Percentiles rank a stretch among this genome's conserved stretches.
These are phyloP conservation scores for Brenthis ino DNA, from an alignment of 2,888 invertebrate genomes.

Conservation along the genomic window DNA sequence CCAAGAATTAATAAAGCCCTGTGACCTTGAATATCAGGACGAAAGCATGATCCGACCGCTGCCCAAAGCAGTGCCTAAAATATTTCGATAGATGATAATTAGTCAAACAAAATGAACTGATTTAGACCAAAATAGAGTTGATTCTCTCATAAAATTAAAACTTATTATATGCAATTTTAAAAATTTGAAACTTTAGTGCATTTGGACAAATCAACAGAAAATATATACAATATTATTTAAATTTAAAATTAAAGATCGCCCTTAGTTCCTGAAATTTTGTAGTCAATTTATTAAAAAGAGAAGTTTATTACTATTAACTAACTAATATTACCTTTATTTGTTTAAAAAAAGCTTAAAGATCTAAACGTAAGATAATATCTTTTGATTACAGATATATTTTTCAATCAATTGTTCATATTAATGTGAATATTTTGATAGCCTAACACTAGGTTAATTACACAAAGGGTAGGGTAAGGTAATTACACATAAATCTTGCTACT, in stretches of 20 bases:
- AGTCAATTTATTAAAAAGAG: constrained; percentile 12
- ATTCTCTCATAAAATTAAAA: constrained; percentile 5
- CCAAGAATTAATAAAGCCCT: constrained; percentile 90
- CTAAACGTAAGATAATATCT: too few relatives aligned
- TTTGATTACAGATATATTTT: too few relatives aligned
- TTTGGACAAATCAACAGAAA: neutral
- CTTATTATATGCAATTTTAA: neutral
- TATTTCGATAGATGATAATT: constrained; percentile 56
- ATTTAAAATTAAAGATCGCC: too few relatives aligned
- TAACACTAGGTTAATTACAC: too few relatives aligned
- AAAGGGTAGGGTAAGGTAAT: too few relatives aligned
- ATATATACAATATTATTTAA: neutral
- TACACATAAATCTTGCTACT: too few relatives aligned
- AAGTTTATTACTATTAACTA: neutral
- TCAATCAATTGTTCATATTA: too few relatives aligned
- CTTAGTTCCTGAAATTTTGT: constrained; percentile 6
- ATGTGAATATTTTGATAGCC: neutral
- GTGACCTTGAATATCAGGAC: constrained; percentile 79
- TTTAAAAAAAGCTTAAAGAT: neutral
- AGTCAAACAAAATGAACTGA: constrained; percentile 11
- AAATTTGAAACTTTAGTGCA: neutral
- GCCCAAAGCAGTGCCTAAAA: constrained; percentile 59
- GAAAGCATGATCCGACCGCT: constrained; percentile 62
- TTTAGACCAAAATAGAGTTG: neutral
- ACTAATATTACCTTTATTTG: neutral